A percentile compares a stretch with the other conserved stretches of the same genome.
Evolutionary conservation across 2,888 invertebrate species (phyloP).

Genomic region (Patella ulyssiponensis): DNA sequence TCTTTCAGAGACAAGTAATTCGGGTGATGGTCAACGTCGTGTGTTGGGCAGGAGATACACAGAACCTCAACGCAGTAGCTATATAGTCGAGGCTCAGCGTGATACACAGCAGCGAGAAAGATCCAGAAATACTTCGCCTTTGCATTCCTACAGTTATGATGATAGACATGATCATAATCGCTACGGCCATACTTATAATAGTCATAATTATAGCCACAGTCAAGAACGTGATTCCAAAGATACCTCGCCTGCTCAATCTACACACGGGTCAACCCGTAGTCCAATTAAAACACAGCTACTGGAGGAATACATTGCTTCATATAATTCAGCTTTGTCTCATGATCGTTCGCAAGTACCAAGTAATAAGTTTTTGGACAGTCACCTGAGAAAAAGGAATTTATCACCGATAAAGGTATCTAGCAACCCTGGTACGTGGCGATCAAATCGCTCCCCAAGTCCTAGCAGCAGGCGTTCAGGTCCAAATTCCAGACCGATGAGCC

Average conservation of each 20-base stretch:
- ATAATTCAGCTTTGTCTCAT: neutral
- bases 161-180: neutral
- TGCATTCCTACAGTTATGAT: neutral
- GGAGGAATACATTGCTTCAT: constrained; percentile 6
- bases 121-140: constrained; percentile 3
- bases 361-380: neutral
- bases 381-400: neutral
- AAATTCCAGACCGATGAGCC: neutral
- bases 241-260: neutral
- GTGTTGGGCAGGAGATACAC: neutral
- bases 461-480: neutral
- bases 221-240: neutral
- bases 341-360: neutral
- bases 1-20: neutral
- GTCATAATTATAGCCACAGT: no score
- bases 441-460: neutral
- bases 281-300: neutral
- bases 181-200: neutral
- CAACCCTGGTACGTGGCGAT: neutral
- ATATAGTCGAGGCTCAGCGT: neutral
- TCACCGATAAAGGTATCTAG: constrained; percentile 3
- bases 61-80: neutral
- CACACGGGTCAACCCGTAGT: neutral
- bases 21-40: neutral
- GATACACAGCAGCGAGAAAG: neutral